Evolutionary conservation across 1,140 invertebrate species (phyloP).

Genomic region (Magallana ariakensis): DNA sequence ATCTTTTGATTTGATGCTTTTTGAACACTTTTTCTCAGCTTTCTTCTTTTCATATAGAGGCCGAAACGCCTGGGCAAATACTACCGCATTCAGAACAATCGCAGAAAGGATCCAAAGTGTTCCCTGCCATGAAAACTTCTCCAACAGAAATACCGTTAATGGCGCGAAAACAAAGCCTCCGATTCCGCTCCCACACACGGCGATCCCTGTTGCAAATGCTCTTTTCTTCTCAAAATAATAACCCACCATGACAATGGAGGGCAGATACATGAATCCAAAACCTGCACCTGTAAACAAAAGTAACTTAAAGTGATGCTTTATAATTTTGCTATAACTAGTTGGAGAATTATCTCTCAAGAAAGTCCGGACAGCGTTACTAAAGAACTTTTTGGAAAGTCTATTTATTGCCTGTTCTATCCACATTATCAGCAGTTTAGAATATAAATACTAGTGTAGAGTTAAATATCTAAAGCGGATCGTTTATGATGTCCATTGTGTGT

Average conservation of each 20-base stretch:
- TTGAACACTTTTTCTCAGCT: conserved; percentile 78
- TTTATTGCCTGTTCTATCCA: too few relatives aligned
- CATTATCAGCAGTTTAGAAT: too few relatives aligned
- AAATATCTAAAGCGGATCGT: background rate
- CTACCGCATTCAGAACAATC: conserved; percentile 93
- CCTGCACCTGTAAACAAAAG: conserved; percentile 86
- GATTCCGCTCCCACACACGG: conserved; percentile 96
- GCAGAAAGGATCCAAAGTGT: conserved; percentile 86
- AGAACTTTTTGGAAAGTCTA: too few relatives aligned
- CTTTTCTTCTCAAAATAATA: conserved; percentile 99
- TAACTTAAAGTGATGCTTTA: background rate
- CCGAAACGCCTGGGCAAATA: conserved; percentile 96
- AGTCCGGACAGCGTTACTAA: too few relatives aligned
- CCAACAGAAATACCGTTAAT: conserved; percentile 84
- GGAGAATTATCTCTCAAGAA: too few relatives aligned
- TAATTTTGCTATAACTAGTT: too few relatives aligned
- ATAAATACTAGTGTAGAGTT: too few relatives aligned
- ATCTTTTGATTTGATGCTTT: background rate
- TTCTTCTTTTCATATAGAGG: conserved; percentile 83
- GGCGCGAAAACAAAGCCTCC: conserved; percentile 88
- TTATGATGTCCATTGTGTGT: background rate
- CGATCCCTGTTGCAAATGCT: conserved; percentile 98
- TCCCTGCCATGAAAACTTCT: conserved; percentile 85
- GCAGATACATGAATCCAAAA: conserved; percentile 98
- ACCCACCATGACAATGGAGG: conserved; percentile 97